phyloP scores from a whole-genome alignment of 2,113 vertebrate species.

The Clarias batrachus region DNA sequence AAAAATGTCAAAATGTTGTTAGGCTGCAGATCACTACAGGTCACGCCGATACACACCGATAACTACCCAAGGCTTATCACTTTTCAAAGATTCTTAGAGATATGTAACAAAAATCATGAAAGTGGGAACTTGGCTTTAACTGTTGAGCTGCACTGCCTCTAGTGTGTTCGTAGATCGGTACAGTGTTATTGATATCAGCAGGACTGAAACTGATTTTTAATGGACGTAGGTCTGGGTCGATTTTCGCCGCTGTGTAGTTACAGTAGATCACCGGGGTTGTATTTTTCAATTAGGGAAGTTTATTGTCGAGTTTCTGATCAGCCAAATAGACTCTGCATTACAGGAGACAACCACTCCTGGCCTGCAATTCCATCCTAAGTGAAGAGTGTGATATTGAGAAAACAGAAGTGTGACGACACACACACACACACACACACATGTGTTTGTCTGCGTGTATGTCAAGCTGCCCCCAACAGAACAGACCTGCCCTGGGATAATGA shows the following conservation, averaged over 20 bases:
- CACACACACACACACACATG: background rate
- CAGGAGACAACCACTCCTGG: background rate
- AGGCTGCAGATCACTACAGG: too few relatives aligned
- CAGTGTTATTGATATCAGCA: background rate
- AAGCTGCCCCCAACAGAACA: conserved; percentile 34
- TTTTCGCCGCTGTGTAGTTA: background rate
- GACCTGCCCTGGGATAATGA: conserved; percentile 44
- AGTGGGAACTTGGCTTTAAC: too few relatives aligned
- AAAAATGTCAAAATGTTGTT: too few relatives aligned
- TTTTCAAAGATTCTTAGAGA: too few relatives aligned
- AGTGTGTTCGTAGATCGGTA: background rate
- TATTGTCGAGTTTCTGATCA: background rate
- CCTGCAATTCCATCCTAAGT: background rate
- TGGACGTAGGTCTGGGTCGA: background rate
- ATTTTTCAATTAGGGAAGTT: background rate
- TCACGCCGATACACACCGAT: too few relatives aligned
- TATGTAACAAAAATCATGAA: too few relatives aligned
- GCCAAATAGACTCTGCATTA: background rate
- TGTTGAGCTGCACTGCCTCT: too few relatives aligned
- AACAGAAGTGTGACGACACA: background rate
- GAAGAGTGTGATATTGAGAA: conserved; percentile 1
- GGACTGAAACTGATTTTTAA: background rate
- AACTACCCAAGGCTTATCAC: too few relatives aligned
- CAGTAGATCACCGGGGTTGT: background rate
- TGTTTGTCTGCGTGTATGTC: conserved; percentile 19